Evolutionary conservation across 2,888 invertebrate species (phyloP), one percentile per base, ranked within the genome.

Genomic region (Lagria hirta): DNA sequence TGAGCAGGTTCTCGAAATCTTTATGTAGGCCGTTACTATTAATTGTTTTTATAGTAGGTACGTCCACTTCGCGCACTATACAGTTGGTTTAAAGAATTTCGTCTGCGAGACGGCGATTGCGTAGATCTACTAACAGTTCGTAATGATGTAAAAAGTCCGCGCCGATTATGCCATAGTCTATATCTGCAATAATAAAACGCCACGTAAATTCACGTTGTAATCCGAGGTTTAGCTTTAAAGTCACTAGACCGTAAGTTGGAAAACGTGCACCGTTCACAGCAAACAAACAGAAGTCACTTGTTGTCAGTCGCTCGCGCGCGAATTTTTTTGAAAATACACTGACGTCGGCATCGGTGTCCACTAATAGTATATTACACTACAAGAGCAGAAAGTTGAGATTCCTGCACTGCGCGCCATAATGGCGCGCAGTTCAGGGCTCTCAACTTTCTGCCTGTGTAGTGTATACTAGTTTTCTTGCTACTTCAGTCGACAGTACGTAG

Each of bases 131-230:
- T 21, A 30, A 11, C 6, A 38, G 10, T 8, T 23, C 17, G 11
- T 16, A 33, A 8, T 26, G 18, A n/a, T 32, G 32, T n/a, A 41
- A 14, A 12, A 41, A 41, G 23, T 41, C 41, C 4, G 29, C 41
- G 4, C 41, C 41, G 8, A 41, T 33, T 16, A 41, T 41, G 8
- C 26, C 17, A 4, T 24, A 13, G n/a, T 23, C 12, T 4, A 41
- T 14, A 13, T 41, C 24, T 2, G 33, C 41, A 4, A 41, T 14
- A 6, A 41, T 18, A 14, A 41, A 41, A 5, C n/a, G 7, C 41
- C 33, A 33, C 5, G 4, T 12, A 23, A 32, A 40, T 12, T 32
- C 14, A 6, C 40, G 30, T 7, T 32, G 29, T 3, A 40, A 14
- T 2, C 32, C 23, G 7, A 40, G 15, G 15, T 32, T 24, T 7